A percentile compares a stretch with the other conserved stretches of the same genome.
phyloP scores from a whole-genome alignment of 2,888 invertebrate genomes.

The Luffia ferchaultella region DNA sequence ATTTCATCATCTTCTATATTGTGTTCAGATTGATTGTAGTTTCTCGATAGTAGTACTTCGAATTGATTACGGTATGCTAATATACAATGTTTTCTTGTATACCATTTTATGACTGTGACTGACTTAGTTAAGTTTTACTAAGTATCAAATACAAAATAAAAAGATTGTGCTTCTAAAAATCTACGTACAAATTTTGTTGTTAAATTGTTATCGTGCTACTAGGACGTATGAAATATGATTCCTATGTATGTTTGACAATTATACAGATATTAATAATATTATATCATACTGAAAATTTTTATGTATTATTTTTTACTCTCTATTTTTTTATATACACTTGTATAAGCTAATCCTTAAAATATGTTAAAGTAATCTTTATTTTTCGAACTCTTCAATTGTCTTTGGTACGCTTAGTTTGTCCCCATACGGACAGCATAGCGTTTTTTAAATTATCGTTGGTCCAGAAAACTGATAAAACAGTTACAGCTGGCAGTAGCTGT shows the following conservation, averaged over 20 bases:
- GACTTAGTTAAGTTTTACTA: neutral
- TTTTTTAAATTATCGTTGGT: constrained; percentile 26
- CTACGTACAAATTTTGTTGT: constrained; percentile 44
- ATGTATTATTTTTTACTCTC: constrained; percentile 9
- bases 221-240: neutral
- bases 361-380: no score
- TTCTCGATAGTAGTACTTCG: neutral
- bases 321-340: neutral
- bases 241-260: neutral
- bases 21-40: neutral
- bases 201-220: constrained; percentile 19
- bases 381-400: no score
- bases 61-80: no score
- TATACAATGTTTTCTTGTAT: neutral
- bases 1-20: neutral
- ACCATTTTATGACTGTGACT: neutral
- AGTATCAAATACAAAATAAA: neutral
- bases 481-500: constrained; percentile 29
- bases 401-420: constrained; percentile 3
- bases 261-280: neutral
- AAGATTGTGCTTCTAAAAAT: constrained; percentile 34
- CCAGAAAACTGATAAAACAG: constrained; percentile 24
- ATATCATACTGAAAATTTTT: constrained; percentile 10
- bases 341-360: neutral
- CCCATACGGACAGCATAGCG: constrained; percentile 20